Base-by-base conservation (phyloP, 2,797 vertebrate species). In the Enoplosus armatus region DNA sequence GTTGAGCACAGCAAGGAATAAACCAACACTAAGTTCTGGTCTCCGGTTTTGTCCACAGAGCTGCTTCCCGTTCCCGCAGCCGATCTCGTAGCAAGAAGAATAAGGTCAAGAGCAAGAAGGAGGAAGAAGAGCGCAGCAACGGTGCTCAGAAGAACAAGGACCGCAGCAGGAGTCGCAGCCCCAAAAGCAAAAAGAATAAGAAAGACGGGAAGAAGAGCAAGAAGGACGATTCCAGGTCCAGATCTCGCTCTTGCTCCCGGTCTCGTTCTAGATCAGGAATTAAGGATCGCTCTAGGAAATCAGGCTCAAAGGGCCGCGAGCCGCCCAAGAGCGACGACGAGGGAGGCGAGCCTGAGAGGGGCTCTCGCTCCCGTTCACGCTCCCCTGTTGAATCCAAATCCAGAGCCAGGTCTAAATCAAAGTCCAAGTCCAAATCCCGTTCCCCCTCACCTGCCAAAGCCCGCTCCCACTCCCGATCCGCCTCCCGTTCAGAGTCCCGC, bases 21-120 rank as follows among this genome's bases (percentile, higher is more conserved):
- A n/a, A n/a, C 43, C 3, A 45, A 39, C 18, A 2, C 15, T 27
- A 26, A 47, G 18, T 54, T 24, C 2, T 22, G 41, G 16, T 26
- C 0, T 51, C 15, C 65, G 15, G 3, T 58, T 55, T 43, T 39
- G 3, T 48, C 56, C 53, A 22, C 89, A 86, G 96, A 89, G 96
- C 97, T 1, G 96, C 93, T n/a, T 97, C 97, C 22, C 96, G 89
- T 65, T 98, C 97, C 55, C 96, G 96, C 80, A 97, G 97, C 88
- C 95, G 91, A 59, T 96, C 96, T 63, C 93, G 91, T 66, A 97
- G 97, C 95, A 96, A 96, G 90, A 96, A 95, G 81, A 94, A 93
- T 56, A 97, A 96, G 93, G 91, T 92, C 83, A 97, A 96, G 85
- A 87, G 92, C 77, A 96, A 95, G 76, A 96, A 96, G 77, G 91